Evolutionary conservation across 1,140 invertebrate species (phyloP), one percentile per base, ranked within the genome.

Genomic region (Rhopalosiphum maidis): DNA sequence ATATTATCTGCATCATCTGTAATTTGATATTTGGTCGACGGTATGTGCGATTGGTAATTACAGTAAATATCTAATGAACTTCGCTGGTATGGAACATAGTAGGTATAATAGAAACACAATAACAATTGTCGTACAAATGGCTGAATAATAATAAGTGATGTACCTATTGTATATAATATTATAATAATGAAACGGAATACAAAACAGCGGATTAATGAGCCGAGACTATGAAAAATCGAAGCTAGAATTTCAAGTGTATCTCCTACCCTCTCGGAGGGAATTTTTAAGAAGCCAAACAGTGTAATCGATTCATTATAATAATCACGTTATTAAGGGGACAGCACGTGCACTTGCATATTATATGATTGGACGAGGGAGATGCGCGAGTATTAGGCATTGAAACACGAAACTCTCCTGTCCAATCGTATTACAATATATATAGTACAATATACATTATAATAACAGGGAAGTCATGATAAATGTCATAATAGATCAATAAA

Each of bases 221-320:
- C 23, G 0, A 60, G 55, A 60, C 23, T 60, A 60, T 25, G 41
- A 0, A n/a, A 68, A 68, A 68, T 15, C 11, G 11, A n/a, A 68
- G 30, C 25, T 68, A 68, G 30, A 68, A 68, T 68, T 68, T 68
- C 30, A 68, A 68, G 3, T n/a, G 60, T n/a, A 68, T 60, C 25
- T 8, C 0, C 0, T n/a, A 30, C 11, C 1, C 2, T 11, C 4
- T 30, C 3, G 11, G 30, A 3, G 30, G 30, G 30, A 3, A n/a
- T n/a, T 77, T 77, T 77, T 77, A 21, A 35, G 60, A 77, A 77
- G n/a, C 60, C 60, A 77, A 77, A n/a, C 60, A n/a, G 60, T 18
- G n/a, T 22, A 51, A 51, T 51, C 48, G 48, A n/a, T n/a, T n/a
- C n/a, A 15, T n/a, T n/a, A 35, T 77, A 77, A 77, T n/a, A 77